A percentile compares a stretch with the other conserved stretches of the same genome.
These are phyloP conservation scores for Lophotis ruficrista DNA, from an alignment of 2,113 vertebrate species.

Conservation along the genomic window DNA sequence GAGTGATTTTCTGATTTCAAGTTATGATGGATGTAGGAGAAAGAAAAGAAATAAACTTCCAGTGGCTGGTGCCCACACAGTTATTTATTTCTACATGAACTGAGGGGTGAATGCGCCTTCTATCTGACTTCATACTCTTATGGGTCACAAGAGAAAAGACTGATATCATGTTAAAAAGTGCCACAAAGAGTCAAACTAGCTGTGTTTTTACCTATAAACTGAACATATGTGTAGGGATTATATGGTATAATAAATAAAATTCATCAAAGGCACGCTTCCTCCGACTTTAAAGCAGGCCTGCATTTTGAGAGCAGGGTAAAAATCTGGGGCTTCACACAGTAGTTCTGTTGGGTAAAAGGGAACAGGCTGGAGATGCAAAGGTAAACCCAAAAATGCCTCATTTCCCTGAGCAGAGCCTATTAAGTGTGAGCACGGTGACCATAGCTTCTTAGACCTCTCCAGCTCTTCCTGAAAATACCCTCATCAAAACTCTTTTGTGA, in stretches of 20 bases:
- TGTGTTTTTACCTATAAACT: neutral
- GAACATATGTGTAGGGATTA: neutral
- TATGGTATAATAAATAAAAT: neutral
- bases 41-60: neutral
- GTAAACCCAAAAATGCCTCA: accelerated
- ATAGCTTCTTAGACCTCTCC: neutral
- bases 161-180: neutral
- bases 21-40: neutral
- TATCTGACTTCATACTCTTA: neutral
- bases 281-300: neutral
- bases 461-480: neutral
- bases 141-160: neutral
- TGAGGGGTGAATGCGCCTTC: neutral
- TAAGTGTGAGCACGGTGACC: neutral
- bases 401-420: neutral
- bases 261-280: neutral
- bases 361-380: neutral
- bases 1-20: neutral
- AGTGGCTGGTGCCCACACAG: neutral
- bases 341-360: neutral
- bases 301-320: neutral
- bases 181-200: neutral
- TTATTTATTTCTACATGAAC: neutral
- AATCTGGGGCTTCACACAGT: neutral
- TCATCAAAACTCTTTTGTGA: neutral